Evolutionary conservation across 2,888 invertebrate genomes (phyloP), one percentile per base, ranked within the genome.

Genomic region (Athalia rosae): DNA sequence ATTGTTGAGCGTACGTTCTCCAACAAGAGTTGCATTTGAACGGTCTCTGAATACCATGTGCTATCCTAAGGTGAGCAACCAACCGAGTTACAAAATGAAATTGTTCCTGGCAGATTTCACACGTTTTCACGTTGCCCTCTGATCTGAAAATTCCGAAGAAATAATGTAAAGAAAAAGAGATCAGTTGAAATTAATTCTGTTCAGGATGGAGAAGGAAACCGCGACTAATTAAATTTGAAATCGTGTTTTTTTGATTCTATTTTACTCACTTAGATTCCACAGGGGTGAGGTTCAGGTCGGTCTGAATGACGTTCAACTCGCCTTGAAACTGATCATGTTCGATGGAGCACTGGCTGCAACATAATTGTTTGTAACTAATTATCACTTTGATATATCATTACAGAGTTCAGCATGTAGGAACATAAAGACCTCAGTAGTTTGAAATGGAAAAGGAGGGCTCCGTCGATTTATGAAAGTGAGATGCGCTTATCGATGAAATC

Each of bases 1-100:
- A 88, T 41, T 87, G 85, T 63, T 87, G 86, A 1, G 86, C 83
- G 62, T 87, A 88, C 3, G 84, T 82, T 66, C 87, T 87, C 0
- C 79, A 85, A 78, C 88, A 88, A 11, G 82, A 80, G 53, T 76
- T 77, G 69, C 87, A 89, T 69, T 86, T 85, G 80, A 87, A 89
- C 0, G 88, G 89, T 8, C 87, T 83, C 11, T 85, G 81, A 58
- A 86, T 86, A 11, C 85, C 85, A 78, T 87, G 87, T 5, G 80
- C 83, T 63, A 84, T 81, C 13, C 86, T 84, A 28, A 88, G 76
- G 48, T 88, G 88, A 0, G 85, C 86, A 13, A 87, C 85, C 41
- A 88, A 77, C 63, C 86, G 84, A 1, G 87, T 88, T 5, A 86
- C 85, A 67, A 86, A 87, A 71, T 84, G 81, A 77, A 88, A 88